These are phyloP conservation scores for Phyto melanocephala DNA, from an alignment of 2,888 invertebrate species.

Conservation along the genomic window DNA sequence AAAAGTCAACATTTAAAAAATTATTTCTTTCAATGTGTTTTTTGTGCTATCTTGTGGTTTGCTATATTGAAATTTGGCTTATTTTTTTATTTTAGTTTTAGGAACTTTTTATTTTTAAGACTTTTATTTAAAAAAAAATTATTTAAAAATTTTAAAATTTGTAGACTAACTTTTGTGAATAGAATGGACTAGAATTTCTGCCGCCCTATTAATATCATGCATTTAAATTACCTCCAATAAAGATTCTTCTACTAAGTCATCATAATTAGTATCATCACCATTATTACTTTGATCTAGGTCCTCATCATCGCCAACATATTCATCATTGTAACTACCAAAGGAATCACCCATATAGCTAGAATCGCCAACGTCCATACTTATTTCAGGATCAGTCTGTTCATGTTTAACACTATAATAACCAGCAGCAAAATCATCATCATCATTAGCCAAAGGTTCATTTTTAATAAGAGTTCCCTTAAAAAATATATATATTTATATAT, in stretches of 20 bases:
- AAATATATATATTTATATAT: neutral
- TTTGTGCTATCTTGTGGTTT: no score
- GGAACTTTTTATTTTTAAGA: no score
- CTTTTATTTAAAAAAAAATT: no score
- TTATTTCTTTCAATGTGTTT: no score
- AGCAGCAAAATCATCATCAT: conserved; percentile 57
- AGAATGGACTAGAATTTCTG: no score
- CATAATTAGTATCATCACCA: conserved; percentile 70
- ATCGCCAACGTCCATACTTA: conserved; percentile 66
- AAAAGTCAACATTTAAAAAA: no score
- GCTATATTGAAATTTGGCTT: no score
- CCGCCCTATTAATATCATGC: neutral
- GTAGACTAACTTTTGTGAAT: no score
- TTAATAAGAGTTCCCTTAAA: conserved; percentile 49
- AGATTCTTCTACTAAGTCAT: conserved; percentile 75
- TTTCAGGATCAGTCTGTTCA: conserved; percentile 69
- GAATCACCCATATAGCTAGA: conserved; percentile 54
- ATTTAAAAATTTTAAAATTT: no score
- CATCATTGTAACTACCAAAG: conserved; percentile 64
- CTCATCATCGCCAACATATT: conserved; percentile 58
- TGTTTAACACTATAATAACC: conserved; percentile 67
- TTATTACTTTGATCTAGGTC: conserved; percentile 66
- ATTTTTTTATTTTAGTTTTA: no score
- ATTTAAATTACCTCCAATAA: conserved; percentile 70
- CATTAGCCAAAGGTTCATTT: conserved; percentile 56